Evolutionary conservation across 2,888 invertebrate genomes (phyloP).

Genomic region (Acrocyrtus sp.): DNA sequence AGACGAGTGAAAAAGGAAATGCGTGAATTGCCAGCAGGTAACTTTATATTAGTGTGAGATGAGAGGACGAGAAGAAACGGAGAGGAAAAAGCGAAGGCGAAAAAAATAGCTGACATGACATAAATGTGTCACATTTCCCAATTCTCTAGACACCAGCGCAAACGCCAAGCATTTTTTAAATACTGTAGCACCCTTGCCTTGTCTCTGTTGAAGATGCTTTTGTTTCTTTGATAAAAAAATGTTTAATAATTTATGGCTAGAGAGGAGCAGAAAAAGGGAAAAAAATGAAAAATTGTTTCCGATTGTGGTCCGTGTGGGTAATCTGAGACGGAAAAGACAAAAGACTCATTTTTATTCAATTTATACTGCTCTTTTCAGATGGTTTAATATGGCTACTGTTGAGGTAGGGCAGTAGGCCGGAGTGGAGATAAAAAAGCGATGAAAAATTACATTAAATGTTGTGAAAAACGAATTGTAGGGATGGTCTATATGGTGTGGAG

Average conservation of each 20-base stretch:
- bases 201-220: no score
- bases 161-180: no score
- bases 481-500: neutral
- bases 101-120: conserved; percentile 16
- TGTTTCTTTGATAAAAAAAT: no score
- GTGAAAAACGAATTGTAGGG: conserved; percentile 29
- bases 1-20: conserved; percentile 21
- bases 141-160: no score
- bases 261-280: no score
- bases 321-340: neutral
- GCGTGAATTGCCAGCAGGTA: conserved; percentile 26
- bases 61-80: no score
- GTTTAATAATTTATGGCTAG: conserved; percentile 37
- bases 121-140: conserved; percentile 39
- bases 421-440: no score
- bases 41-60: conserved; percentile 1
- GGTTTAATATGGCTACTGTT: conserved; percentile 20
- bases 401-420: conserved; percentile 29
- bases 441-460: conserved; percentile 20
- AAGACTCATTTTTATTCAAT: neutral
- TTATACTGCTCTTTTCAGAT: neutral
- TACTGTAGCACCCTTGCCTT: no score
- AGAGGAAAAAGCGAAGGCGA: conserved; percentile 10
- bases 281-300: conserved; percentile 31
- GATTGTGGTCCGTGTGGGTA: conserved; percentile 12